Base-by-base conservation (phyloP, 2,113 vertebrate genomes). In the Lepus americanus region DNA sequence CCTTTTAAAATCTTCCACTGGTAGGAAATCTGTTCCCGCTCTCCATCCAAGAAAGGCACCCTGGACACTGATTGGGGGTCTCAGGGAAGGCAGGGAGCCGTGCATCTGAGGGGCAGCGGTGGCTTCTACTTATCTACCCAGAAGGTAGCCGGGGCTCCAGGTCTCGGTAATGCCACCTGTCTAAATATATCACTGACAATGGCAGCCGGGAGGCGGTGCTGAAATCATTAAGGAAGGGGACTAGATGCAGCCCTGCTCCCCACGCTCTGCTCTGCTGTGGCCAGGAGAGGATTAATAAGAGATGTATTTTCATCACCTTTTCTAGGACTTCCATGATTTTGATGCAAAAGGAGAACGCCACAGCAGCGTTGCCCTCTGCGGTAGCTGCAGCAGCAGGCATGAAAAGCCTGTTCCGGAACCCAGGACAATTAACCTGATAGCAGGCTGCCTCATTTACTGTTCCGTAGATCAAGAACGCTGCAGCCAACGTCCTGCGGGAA, bases 381-480 rank as follows among this genome's bases (percentile, higher is more conserved):
- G 61, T 20, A 63, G 66, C 0, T 1, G 0, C 6, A 12, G 69
- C n/a, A 22, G 66, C 79, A n/a, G 7, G 13, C 69, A 9, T 6
- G 12, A 13, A 49, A 95, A 9, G 0, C 33, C 74, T 59, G 20
- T 29, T 4, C 1, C 3, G 5, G 22, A 79, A 53, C 36, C 31
- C 2, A 0, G 0, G 8, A 16, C 73, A 70, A 61, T 10, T 16
- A 36, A 11, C 44, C 77, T 76, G 51, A 73, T 9, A 5, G 36
- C 82, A 6, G 64, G 92, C n/a, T 44, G 31, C 63, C 95, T 74
- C 97, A 0, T 70, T 74, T 78, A 1, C 59, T 85, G 97, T 69
- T 87, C 96, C 64, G 36, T 98, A 99, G 99, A 99, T 99, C 98
- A 99, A 99, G 98, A 99, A 99, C 0, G 99, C 99, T 0, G 99